Conservation (phyloP, 1,140 invertebrate genomes). For the Himalopsyche phryganea region DNA sequence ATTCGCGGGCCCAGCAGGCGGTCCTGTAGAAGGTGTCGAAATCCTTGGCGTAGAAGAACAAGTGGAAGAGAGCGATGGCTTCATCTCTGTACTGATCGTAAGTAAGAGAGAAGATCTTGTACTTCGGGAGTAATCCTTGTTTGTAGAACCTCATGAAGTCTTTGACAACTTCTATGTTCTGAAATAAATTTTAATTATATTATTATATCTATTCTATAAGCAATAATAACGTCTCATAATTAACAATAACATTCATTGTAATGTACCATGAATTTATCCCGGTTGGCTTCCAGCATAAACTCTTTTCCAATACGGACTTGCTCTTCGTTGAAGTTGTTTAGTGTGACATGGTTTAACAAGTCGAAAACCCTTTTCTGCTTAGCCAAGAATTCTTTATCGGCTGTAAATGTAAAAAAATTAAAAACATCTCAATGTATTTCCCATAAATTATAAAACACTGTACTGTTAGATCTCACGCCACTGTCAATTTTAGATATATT, state of each 20-base stretch:
- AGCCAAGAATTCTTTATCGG: slow-evolving; percentile 48
- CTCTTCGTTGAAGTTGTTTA: slow-evolving; percentile 47
- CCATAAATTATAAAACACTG: too few relatives aligned
- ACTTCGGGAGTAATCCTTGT: slow-evolving; percentile 47
- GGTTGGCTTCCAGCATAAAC: slow-evolving; percentile 52
- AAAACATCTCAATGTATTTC: too few relatives aligned
- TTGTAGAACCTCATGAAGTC: slow-evolving; percentile 54
- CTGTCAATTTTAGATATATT: too few relatives aligned
- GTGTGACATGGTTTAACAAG: slow-evolving; percentile 58
- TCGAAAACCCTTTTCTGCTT: slow-evolving; percentile 60
- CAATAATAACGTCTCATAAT: slow-evolving; percentile 45
- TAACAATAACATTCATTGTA: slow-evolving; percentile 1
- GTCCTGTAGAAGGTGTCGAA: slow-evolving; percentile 62
- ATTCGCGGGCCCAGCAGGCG: slow-evolving; percentile 56
- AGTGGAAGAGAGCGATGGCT: slow-evolving; percentile 45
- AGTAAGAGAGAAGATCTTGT: slow-evolving; percentile 54
- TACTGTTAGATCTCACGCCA: too few relatives aligned
- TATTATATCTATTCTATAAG: slow-evolving; percentile 39
- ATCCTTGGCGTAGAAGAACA: slow-evolving; percentile 56
- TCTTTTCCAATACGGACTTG: slow-evolving; percentile 50
- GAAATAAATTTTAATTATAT: not conserved
- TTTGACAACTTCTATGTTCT: slow-evolving; percentile 52
- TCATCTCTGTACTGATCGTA: slow-evolving; percentile 48
- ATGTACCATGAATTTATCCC: slow-evolving; percentile 42
- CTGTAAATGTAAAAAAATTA: slow-evolving; percentile 31